Evolutionary conservation across 2,888 invertebrate species (phyloP).

Genomic region (Apodemia hepburni): DNA sequence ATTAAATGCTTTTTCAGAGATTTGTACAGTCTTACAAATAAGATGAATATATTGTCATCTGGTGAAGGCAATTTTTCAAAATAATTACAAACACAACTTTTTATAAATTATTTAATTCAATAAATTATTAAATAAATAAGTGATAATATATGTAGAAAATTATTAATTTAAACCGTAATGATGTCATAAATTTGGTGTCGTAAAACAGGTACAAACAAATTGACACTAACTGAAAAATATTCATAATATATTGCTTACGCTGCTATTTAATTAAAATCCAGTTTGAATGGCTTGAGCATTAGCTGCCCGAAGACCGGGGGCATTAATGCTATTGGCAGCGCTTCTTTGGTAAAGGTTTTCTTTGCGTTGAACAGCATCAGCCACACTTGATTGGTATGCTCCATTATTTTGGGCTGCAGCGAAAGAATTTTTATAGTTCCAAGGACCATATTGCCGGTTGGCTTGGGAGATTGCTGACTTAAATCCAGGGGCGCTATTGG

Average conservation of each 20-base stretch:
- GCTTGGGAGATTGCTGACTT: conserved; percentile 9
- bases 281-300: conserved; percentile 3
- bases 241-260: not conserved
- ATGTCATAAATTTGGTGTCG: not conserved
- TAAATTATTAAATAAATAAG: not conserved
- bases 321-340: not conserved
- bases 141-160: not conserved
- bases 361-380: conserved; percentile 1
- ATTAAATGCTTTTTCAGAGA: no score
- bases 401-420: conserved; percentile 8
- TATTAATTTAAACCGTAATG: not conserved
- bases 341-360: conserved; percentile 11
- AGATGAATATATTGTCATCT: no score
- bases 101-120: no score
- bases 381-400: not conserved
- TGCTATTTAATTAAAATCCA: not conserved
- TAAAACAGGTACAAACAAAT: not conserved
- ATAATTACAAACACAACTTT: no score
- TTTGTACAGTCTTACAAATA: no score
- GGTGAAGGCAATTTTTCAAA: no score
- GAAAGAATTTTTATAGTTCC: conserved; percentile 11
- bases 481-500: conserved; percentile 5
- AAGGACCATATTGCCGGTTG: not conserved
- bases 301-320: not conserved
- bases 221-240: not conserved